phyloP scores from a whole-genome alignment of 2,113 vertebrate species.

The Neotoma lepida region DNA sequence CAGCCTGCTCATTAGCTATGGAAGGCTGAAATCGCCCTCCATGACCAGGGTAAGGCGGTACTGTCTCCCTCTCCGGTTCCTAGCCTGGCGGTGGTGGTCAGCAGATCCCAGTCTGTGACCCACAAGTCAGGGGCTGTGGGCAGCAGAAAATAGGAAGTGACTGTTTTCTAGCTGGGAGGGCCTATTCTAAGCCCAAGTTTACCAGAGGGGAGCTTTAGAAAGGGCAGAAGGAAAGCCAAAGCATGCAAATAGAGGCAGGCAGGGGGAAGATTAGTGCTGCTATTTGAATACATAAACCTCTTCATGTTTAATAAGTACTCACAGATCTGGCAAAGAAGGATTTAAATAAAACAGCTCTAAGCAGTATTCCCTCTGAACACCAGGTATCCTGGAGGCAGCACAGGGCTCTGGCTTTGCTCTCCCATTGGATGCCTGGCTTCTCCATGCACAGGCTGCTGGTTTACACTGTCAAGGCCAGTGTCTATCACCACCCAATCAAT shows the following conservation, averaged over 20 bases:
- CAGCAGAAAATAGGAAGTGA: conserved; percentile 22
- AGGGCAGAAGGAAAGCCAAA: conserved; percentile 72
- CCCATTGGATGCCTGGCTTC: not conserved
- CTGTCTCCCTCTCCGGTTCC: not conserved
- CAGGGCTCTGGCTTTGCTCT: not conserved
- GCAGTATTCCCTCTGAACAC: not conserved
- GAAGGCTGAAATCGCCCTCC: not conserved
- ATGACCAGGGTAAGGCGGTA: not conserved
- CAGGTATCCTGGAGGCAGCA: not conserved
- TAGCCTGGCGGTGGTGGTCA: not conserved
- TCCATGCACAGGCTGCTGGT: not conserved
- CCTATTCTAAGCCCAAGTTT: conserved; percentile 7
- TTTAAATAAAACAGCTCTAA: conserved; percentile 57
- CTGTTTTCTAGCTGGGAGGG: conserved; percentile 33
- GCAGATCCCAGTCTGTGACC: not conserved
- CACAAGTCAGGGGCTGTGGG: not conserved
- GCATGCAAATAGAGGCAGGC: conserved; percentile 69
- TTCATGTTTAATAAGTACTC: conserved; percentile 77
- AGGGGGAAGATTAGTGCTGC: conserved; percentile 67
- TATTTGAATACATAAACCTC: conserved; percentile 76
- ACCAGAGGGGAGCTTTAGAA: conserved; percentile 64
- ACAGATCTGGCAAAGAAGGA: conserved; percentile 47
- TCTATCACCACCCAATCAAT: not conserved
- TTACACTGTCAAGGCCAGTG: not conserved
- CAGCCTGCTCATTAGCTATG: not conserved